These are phyloP conservation scores for Pyralis farinalis DNA, from an alignment of 2,888 invertebrate genomes.

Conservation along the genomic window DNA sequence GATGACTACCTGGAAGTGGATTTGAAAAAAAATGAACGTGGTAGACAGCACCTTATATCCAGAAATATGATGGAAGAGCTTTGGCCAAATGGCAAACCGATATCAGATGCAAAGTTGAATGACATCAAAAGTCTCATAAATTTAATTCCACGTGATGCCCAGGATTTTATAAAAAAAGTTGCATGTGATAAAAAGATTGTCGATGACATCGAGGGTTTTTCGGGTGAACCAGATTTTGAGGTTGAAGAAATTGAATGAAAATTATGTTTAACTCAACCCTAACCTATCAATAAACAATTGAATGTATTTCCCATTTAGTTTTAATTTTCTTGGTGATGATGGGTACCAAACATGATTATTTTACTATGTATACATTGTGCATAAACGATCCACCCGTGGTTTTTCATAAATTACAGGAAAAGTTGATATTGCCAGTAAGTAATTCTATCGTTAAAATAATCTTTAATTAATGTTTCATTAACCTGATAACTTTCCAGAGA, in stretches of 20 bases:
- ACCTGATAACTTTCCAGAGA: too few species aligned
- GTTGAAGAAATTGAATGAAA: too few species aligned
- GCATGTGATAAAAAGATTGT: conserved; percentile 8
- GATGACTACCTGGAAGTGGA: conserved; percentile 13
- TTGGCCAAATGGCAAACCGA: conserved; percentile 19
- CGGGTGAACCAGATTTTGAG: background rate
- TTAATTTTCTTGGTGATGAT: too few species aligned
- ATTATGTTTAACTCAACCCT: background rate
- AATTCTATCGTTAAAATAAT: too few species aligned
- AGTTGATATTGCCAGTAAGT: too few species aligned
- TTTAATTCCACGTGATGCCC: conserved; percentile 16
- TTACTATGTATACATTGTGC: too few species aligned
- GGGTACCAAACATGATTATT: too few species aligned
- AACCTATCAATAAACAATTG: too few species aligned
- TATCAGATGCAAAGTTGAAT: conserved; percentile 15
- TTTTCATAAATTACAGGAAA: too few species aligned
- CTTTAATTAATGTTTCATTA: too few species aligned
- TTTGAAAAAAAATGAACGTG: conserved; percentile 5
- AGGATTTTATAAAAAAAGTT: conserved; percentile 13
- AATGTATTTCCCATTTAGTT: too few species aligned
- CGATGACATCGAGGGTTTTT: conserved; percentile 17
- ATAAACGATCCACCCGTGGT: too few species aligned
- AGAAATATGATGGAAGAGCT: conserved; percentile 14
- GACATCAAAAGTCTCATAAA: conserved; percentile 19
- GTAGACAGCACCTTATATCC: background rate